Evolutionary conservation across 1,140 invertebrate species (phyloP).

Genomic region (Acromyrmex charruanus): DNA sequence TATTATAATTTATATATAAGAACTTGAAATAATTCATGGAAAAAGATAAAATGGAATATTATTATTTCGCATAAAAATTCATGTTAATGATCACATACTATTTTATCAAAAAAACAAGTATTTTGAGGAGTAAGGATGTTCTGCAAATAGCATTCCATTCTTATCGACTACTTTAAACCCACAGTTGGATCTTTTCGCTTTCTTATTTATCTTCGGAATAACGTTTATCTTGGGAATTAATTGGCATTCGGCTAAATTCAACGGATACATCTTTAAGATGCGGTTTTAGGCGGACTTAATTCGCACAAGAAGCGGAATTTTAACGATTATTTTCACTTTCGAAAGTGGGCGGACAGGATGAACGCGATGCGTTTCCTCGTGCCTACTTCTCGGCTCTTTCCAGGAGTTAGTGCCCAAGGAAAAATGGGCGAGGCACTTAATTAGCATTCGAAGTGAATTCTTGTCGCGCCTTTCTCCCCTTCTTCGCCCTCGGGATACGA

Average conservation of each 20-base stretch:
- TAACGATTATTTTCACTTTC: slow-evolving; percentile 71
- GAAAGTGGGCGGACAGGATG: slow-evolving; percentile 54
- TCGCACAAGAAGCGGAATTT: background rate
- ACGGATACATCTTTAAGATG: background rate
- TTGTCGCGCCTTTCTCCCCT: slow-evolving; percentile 68
- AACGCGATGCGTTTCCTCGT: slow-evolving; percentile 18
- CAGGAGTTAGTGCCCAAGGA: slow-evolving; percentile 50
- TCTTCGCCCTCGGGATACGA: slow-evolving; percentile 13
- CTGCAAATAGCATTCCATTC: slow-evolving; percentile 2
- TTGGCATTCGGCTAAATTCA: background rate
- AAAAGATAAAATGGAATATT: background rate
- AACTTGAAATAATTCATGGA: background rate
- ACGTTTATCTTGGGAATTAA: background rate
- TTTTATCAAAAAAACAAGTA: background rate
- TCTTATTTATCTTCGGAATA: background rate
- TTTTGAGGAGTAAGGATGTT: background rate
- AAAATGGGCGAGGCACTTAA: slow-evolving; percentile 78
- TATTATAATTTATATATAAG: background rate
- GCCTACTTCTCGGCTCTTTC: background rate
- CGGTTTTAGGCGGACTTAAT: slow-evolving; percentile 14
- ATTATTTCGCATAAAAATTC: background rate
- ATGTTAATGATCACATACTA: background rate
- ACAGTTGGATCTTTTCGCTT: background rate
- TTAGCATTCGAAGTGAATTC: slow-evolving; percentile 80
- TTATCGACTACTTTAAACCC: background rate